These are phyloP conservation scores for Platycheirus albimanus DNA, from an alignment of 2,888 invertebrate genomes.

Conservation along the genomic window DNA sequence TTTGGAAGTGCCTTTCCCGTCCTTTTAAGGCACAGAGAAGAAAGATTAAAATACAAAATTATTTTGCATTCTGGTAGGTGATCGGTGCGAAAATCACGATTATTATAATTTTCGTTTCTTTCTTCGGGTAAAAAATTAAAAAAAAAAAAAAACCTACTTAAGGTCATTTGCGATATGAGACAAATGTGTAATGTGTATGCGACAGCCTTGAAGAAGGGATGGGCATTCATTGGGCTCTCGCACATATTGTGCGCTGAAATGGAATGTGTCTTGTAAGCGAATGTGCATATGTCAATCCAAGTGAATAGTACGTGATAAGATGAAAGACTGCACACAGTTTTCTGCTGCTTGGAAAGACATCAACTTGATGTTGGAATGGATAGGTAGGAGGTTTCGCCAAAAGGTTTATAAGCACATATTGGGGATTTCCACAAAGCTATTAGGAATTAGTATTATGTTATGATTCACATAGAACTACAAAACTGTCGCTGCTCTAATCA, in stretches of 20 bases:
- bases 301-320: conserved; percentile 59
- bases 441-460: no score
- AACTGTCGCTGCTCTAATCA: conserved; percentile 11
- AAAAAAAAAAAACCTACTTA: conserved; percentile 46
- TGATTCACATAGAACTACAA: neutral
- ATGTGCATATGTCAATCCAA: conserved; percentile 59
- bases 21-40: conserved; percentile 45
- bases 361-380: conserved; percentile 41
- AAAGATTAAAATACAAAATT: conserved; percentile 1
- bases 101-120: conserved; percentile 13
- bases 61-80: conserved; percentile 65
- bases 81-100: conserved; percentile 73
- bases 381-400: conserved; percentile 47
- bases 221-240: conserved; percentile 31
- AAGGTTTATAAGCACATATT: conserved; percentile 10
- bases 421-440: neutral
- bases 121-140: neutral
- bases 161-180: conserved; percentile 65
- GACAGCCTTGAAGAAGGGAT: conserved; percentile 72
- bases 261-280: conserved; percentile 66
- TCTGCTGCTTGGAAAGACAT: conserved; percentile 25
- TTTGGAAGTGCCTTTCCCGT: conserved; percentile 27
- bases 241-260: conserved; percentile 19
- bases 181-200: conserved; percentile 42
- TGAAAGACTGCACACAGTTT: conserved; percentile 30